A percentile compares a stretch with the other conserved stretches of the same genome.
phyloP scores from a whole-genome alignment of 2,797 vertebrate genomes.

The Potorous gilbertii region DNA sequence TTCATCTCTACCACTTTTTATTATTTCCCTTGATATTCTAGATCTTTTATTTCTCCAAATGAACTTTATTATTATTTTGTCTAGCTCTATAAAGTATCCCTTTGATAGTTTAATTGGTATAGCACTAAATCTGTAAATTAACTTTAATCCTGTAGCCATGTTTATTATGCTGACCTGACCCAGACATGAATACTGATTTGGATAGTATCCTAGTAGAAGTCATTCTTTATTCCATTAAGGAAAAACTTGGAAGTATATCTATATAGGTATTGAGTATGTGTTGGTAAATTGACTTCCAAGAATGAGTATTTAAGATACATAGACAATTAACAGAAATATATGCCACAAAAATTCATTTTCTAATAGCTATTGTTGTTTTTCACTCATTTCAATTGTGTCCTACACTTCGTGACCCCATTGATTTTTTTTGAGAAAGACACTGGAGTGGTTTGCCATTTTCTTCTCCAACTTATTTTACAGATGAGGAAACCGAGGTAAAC shows the following conservation, averaged over 20 bases:
- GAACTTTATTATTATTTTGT: conserved; percentile 5
- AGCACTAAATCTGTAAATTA: background rate
- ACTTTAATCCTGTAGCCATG: background rate
- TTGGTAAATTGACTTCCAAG: background rate
- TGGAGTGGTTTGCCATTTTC: background rate
- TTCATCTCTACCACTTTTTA: background rate
- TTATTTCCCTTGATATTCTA: conserved; percentile 8
- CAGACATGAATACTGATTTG: background rate
- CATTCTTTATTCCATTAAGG: background rate
- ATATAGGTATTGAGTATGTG: background rate
- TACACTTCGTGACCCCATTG: background rate
- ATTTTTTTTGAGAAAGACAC: background rate
- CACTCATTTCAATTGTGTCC: background rate
- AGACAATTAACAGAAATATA: background rate
- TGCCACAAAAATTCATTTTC: background rate
- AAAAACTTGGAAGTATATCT: background rate
- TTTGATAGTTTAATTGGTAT: conserved; percentile 5
- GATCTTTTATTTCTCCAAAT: background rate
- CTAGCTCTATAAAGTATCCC: background rate
- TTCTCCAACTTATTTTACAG: background rate
- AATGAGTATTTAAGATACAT: background rate
- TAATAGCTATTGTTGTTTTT: background rate
- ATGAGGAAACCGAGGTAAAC: background rate
- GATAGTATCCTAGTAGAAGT: background rate
- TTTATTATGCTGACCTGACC: background rate